A percentile compares a stretch with the other conserved stretches of the same genome.
phyloP scores from a whole-genome alignment of 2,797 vertebrate genomes.

The Crocidura indochinensis region DNA sequence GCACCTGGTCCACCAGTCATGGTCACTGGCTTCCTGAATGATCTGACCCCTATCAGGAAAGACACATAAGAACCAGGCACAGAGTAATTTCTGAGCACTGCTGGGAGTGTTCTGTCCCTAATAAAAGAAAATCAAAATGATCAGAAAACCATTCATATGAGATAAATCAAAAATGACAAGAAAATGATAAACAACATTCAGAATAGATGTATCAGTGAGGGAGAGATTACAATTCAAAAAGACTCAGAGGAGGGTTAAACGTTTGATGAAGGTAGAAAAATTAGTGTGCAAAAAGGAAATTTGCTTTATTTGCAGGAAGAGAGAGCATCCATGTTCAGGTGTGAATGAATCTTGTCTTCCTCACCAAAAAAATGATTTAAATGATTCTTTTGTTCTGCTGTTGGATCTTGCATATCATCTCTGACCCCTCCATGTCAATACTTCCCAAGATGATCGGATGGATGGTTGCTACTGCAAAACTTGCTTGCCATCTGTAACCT shows the following conservation, averaged over 20 bases:
- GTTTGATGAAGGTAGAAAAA: not conserved
- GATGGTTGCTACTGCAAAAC: not conserved
- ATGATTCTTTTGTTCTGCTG: not conserved
- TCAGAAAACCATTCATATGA: not conserved
- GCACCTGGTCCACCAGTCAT: too few relatives aligned
- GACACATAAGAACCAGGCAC: too few relatives aligned
- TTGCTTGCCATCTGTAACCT: not conserved
- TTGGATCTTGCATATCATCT: not conserved
- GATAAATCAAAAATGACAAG: constrained; percentile 40
- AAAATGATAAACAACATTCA: not conserved
- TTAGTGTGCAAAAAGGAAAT: not conserved
- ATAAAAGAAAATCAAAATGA: constrained; percentile 35
- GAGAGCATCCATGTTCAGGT: not conserved
- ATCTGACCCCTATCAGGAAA: too few relatives aligned
- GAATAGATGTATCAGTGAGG: not conserved
- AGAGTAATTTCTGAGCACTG: too few relatives aligned
- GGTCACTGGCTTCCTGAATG: too few relatives aligned
- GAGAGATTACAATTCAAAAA: not conserved
- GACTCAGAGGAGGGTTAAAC: not conserved
- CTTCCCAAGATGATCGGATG: not conserved
- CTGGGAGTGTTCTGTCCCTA: too few relatives aligned
- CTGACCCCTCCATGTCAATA: not conserved
- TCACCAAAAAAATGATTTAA: not conserved
- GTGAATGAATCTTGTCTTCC: not conserved
- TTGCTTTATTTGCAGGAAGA: not conserved